Percentiles rank a stretch among this genome's conserved stretches.
These are phyloP conservation scores for Aix galericulata DNA, from an alignment of 2,113 vertebrate species.

Conservation along the genomic window DNA sequence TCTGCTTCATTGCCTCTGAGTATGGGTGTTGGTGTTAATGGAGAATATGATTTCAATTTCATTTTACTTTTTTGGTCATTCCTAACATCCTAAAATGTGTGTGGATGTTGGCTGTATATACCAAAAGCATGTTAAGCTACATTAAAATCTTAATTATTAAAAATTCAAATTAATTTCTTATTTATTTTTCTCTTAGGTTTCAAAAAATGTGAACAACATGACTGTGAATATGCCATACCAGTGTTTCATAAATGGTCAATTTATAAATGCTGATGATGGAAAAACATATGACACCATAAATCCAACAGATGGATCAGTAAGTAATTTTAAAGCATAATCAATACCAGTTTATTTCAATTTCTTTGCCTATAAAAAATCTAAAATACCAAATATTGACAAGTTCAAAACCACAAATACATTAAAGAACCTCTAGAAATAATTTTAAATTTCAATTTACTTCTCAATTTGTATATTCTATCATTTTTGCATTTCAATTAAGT, in stretches of 20 bases:
- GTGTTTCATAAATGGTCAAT: slow-evolving; percentile 85
- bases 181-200: slow-evolving; percentile 71
- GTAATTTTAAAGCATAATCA: slow-evolving; percentile 35
- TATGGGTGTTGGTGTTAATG: not conserved
- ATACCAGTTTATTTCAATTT: not conserved
- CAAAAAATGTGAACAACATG: slow-evolving; percentile 81
- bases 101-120: not conserved
- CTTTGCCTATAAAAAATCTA: not conserved
- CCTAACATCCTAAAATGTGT: not conserved
- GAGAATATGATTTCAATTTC: not conserved
- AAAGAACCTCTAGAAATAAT: not conserved
- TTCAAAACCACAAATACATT: not conserved
- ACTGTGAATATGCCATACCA: slow-evolving; percentile 85
- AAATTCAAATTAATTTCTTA: not conserved
- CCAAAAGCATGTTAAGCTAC: not conserved
- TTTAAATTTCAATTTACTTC: not conserved
- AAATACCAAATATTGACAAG: not conserved
- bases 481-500: not conserved
- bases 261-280: slow-evolving; percentile 78
- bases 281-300: slow-evolving; percentile 82
- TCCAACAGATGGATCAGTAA: slow-evolving; percentile 85
- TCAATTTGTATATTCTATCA: not conserved
- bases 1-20: not conserved
- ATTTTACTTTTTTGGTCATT: not conserved
- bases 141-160: not conserved